Base-by-base conservation (phyloP, 1,140 invertebrate genomes). In the Aricia agestis region DNA sequence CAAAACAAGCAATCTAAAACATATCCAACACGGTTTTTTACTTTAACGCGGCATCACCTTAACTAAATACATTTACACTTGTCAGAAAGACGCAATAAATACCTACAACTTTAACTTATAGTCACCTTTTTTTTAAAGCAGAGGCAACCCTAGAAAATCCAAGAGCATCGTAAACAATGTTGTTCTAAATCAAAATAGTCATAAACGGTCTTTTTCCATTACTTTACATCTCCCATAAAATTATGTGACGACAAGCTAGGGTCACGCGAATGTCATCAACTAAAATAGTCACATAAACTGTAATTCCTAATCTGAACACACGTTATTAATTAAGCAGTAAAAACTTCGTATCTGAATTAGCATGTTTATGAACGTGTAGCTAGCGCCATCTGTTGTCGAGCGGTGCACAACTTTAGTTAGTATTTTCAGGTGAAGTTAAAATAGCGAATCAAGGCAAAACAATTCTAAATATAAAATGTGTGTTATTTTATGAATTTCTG, bases 241-340 rank as follows among this genome's bases (percentile, higher is more conserved):
- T 77, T 83, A 83, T 82, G 83, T 83, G 85, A 82, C 82, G 83
- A 87, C 83, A 82, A 78, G 72, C 70, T 25, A 25, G 42, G 75
- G 78, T 82, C 88, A 90, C 88, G 88, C 88, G 76, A 88, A 70
- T 73, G 76, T 74, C 86, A 84, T 82, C 88, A 89, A 81, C 86
- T 88, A 88, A 89, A 86, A 90, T 85, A 82, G 82, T 83, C 79
- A 79, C 81, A 85, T 87, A 88, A 85, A 88, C 78, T 82, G 82
- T 86, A 88, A 90, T 88, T 87, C 87, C 82, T 88, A 87, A 85
- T 82, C 80, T 82, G 72, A 74, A 78, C 78, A 83, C 80, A 81
- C 82, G 85, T 90, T 90, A 88, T 90, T 90, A 88, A 90, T 90
- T 90, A 89, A 84, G 86, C 88, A 88, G 89, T 90, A 89, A 90